Conservation (phyloP, 2,113 vertebrate species). For the Opisthocomus hoazin region DNA sequence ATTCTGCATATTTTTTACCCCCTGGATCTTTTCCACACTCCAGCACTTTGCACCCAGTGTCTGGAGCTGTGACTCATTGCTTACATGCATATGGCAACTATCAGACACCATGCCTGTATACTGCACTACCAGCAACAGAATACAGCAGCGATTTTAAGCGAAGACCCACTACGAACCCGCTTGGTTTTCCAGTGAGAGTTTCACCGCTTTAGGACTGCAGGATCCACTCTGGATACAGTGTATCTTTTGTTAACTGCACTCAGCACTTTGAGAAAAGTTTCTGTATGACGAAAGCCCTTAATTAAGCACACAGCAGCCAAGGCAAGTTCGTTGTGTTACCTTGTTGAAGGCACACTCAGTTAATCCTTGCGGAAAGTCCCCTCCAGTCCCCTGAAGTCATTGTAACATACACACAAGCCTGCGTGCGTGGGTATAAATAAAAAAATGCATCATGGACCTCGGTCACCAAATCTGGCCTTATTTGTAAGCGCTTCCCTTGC, state of each 20-base stretch:
- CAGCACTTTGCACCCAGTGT: not conserved
- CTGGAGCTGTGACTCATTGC: not conserved
- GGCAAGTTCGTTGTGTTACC: not conserved
- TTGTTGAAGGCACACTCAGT: conserved; percentile 48
- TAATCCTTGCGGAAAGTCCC: conserved; percentile 74
- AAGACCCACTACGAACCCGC: not conserved
- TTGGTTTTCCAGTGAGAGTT: not conserved
- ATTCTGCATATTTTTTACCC: not conserved
- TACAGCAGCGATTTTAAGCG: not conserved
- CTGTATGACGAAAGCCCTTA: not conserved
- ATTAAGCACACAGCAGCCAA: not conserved
- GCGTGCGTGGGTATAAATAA: conserved; percentile 76
- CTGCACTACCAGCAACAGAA: not conserved
- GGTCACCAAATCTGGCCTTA: conserved; percentile 62
- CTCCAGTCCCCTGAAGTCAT: conserved; percentile 69
- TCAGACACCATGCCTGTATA: not conserved
- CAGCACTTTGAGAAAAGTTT: not conserved
- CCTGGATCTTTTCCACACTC: not conserved
- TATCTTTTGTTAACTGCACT: not conserved
- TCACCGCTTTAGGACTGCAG: not conserved
- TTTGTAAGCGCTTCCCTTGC: conserved; percentile 61
- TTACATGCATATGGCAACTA: not conserved
- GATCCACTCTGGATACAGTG: not conserved
- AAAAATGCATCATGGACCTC: conserved; percentile 68
- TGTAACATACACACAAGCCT: conserved; percentile 52